Percentiles rank a stretch among this genome's conserved stretches.
phyloP scores from a whole-genome alignment of 2,888 invertebrate species.

The Spilosoma lubricipeda region DNA sequence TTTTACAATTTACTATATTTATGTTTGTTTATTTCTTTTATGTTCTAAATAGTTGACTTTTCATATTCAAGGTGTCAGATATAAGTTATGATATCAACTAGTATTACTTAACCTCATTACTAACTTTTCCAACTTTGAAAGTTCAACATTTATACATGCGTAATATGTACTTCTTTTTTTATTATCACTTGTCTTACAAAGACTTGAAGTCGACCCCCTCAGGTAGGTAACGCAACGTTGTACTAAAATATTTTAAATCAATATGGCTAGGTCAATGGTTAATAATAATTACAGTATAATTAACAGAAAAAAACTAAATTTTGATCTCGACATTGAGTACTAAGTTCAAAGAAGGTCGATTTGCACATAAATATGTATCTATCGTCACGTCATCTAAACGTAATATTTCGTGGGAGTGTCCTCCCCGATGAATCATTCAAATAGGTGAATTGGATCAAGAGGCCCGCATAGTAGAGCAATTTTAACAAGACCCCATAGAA shows the following conservation, averaged over 20 bases:
- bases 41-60: background rate
- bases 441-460: slow-evolving; percentile 1
- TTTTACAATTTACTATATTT: no score
- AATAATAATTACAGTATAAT: background rate
- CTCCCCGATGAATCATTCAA: background rate
- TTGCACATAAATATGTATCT: background rate
- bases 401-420: background rate
- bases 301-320: background rate
- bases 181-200: no score
- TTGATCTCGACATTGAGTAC: background rate
- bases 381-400: background rate
- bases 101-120: no score
- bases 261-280: no score
- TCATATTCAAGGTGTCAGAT: background rate
- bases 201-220: no score
- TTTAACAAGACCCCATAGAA: background rate
- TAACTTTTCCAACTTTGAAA: no score
- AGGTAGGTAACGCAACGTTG: no score
- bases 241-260: no score
- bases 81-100: background rate
- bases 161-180: no score
- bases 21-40: no score
- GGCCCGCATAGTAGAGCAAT: background rate
- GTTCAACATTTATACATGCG: no score
- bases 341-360: background rate